Conservation (phyloP, 2,113 vertebrate genomes). For the Phylloscopus whistleri region DNA sequence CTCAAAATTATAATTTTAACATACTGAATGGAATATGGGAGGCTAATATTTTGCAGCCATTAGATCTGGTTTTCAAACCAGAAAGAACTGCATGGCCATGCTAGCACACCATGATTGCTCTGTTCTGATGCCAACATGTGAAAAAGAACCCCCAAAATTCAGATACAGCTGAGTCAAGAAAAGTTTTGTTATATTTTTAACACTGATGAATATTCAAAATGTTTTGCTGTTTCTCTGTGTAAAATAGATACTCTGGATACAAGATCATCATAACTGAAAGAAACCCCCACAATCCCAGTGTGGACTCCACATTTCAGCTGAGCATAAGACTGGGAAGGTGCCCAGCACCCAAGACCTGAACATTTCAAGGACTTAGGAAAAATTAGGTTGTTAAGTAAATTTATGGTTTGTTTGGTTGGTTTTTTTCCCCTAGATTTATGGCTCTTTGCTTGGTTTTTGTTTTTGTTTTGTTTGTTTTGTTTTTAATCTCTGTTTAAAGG, state of each 20-base stretch:
- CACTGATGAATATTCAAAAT: background rate
- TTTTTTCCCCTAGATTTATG: background rate
- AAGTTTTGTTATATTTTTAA: background rate
- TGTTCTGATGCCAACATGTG: background rate
- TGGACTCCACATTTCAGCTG: background rate
- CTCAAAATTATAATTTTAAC: background rate
- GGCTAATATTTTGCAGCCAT: background rate
- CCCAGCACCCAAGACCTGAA: background rate
- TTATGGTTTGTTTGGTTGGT: no score
- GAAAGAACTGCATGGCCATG: background rate
- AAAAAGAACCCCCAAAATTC: background rate
- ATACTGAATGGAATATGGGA: background rate
- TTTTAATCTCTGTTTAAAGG: background rate
- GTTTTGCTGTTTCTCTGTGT: background rate
- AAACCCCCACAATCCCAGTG: accelerated
- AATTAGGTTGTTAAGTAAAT: background rate
- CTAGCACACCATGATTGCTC: background rate
- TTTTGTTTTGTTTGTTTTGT: no score
- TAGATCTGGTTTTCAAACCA: background rate
- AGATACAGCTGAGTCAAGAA: background rate
- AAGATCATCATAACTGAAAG: background rate
- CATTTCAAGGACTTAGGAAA: background rate
- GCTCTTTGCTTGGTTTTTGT: no score
- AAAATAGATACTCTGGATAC: background rate
- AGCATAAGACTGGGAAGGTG: background rate